phyloP scores from a whole-genome alignment of 1,140 invertebrate species.

The Drosophila baimaii region DNA sequence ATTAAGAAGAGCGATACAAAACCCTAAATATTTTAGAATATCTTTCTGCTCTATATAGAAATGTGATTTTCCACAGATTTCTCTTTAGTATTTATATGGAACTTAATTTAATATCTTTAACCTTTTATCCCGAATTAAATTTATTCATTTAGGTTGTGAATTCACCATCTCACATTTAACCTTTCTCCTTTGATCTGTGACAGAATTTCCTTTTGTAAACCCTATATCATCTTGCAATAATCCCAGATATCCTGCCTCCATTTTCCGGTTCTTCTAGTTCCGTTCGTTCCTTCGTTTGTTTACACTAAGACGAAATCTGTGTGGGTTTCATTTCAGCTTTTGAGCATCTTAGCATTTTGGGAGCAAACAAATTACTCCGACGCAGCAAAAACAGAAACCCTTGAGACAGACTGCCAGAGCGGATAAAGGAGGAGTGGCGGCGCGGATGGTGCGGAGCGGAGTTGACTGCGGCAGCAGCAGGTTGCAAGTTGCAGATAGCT shows the following conservation, averaged over 20 bases:
- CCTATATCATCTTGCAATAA: slow-evolving; percentile 8
- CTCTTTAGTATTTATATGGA: not conserved
- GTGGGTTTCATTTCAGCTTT: slow-evolving; percentile 69
- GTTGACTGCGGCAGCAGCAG: slow-evolving; percentile 50
- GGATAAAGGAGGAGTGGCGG: slow-evolving; percentile 6
- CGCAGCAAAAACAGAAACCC: slow-evolving; percentile 64
- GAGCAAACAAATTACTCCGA: slow-evolving; percentile 71
- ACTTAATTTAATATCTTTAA: no score
- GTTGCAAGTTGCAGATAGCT: slow-evolving; percentile 53
- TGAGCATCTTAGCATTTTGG: slow-evolving; percentile 60
- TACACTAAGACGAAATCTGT: slow-evolving; percentile 63
- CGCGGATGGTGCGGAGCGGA: slow-evolving; percentile 9
- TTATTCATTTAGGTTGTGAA: no score
- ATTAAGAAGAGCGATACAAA: no score
- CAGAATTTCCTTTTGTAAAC: not conserved
- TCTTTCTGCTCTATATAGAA: not conserved
- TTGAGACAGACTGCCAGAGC: slow-evolving; percentile 22
- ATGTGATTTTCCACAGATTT: not conserved
- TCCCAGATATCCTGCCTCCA: slow-evolving; percentile 13
- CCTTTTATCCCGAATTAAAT: no score
- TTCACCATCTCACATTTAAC: no score
- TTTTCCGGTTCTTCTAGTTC: not conserved
- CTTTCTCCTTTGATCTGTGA: no score
- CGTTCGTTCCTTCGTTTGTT: slow-evolving; percentile 58
- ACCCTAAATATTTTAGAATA: not conserved